A percentile compares a stretch with the other conserved stretches of the same genome.
Evolutionary conservation across 2,888 invertebrate species (phyloP).

Genomic region (Calameuta pallipes): DNA sequence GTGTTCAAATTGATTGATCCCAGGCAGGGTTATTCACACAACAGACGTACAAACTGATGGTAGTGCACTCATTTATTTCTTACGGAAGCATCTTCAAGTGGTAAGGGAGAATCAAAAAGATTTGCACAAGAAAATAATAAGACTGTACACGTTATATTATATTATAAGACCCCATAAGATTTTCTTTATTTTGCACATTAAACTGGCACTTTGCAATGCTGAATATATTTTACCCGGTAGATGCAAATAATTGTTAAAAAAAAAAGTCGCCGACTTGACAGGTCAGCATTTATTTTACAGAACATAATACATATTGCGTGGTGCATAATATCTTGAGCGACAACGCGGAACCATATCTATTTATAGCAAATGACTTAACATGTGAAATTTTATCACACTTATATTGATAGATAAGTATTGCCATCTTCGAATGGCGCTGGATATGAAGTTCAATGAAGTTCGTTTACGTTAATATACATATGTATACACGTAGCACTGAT

Average conservation of each 20-base stretch:
- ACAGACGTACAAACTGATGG: background rate
- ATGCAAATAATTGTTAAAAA: background rate
- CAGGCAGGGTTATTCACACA: background rate
- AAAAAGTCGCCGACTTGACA: background rate
- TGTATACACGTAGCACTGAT: background rate
- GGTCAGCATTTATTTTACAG: background rate
- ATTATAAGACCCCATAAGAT: background rate
- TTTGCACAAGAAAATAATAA: background rate
- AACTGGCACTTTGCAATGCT: background rate
- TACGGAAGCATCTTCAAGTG: background rate
- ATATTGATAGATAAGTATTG: slow-evolving; percentile 2
- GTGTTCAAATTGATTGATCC: background rate
- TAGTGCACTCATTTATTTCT: background rate
- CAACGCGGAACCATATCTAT: slow-evolving; percentile 6
- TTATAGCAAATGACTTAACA: slow-evolving; percentile 6
- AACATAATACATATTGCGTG: slow-evolving; percentile 1
- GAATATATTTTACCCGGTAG: background rate
- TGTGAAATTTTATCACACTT: slow-evolving; percentile 5
- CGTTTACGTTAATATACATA: background rate
- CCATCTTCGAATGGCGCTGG: slow-evolving; percentile 1
- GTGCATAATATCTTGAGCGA: background rate
- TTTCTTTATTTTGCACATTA: background rate
- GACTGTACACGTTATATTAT: background rate
- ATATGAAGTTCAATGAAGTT: background rate
- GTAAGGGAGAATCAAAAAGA: background rate